A percentile compares a stretch with the other conserved stretches of the same genome.
Conservation (phyloP, 2,888 invertebrate genomes). For the Spodoptera exigua region DNA sequence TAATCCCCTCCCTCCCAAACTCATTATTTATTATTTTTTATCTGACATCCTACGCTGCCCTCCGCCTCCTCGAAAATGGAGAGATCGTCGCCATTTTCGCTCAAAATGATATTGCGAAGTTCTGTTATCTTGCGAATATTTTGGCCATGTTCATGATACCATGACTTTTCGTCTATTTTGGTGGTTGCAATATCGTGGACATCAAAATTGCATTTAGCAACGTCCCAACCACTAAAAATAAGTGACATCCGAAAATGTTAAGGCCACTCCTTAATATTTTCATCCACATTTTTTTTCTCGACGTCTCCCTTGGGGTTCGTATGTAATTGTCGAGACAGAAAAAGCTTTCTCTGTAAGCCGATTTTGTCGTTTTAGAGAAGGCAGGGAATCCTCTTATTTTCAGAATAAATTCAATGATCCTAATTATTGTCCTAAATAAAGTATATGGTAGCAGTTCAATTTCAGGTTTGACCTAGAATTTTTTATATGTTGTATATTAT, state of each 20-base stretch:
- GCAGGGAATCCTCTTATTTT: no score
- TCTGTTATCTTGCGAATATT: slow-evolving; percentile 34
- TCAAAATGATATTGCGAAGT: slow-evolving; percentile 37
- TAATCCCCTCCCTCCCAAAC: slow-evolving; percentile 57
- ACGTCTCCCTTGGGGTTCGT: no score
- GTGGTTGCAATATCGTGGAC: slow-evolving; percentile 29
- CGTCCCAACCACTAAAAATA: slow-evolving; percentile 31
- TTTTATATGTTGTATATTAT: no score
- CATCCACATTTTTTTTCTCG: no score
- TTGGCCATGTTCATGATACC: slow-evolving; percentile 25
- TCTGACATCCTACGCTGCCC: slow-evolving; percentile 56
- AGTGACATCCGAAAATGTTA: slow-evolving; percentile 16
- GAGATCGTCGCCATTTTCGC: slow-evolving; percentile 44
- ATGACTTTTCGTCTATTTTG: slow-evolving; percentile 10
- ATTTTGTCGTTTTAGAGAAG: no score
- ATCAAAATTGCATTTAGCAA: slow-evolving; percentile 27
- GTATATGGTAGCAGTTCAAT: no score
- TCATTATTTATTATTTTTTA: slow-evolving; percentile 72
- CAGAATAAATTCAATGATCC: no score
- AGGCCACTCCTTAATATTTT: not conserved
- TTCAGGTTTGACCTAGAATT: no score
- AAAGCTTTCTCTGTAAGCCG: no score
- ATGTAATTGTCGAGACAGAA: no score
- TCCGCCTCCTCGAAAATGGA: slow-evolving; percentile 41
- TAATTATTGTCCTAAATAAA: no score